Base-by-base conservation (phyloP, 2,797 vertebrate species). In the Coregonus sp. region DNA sequence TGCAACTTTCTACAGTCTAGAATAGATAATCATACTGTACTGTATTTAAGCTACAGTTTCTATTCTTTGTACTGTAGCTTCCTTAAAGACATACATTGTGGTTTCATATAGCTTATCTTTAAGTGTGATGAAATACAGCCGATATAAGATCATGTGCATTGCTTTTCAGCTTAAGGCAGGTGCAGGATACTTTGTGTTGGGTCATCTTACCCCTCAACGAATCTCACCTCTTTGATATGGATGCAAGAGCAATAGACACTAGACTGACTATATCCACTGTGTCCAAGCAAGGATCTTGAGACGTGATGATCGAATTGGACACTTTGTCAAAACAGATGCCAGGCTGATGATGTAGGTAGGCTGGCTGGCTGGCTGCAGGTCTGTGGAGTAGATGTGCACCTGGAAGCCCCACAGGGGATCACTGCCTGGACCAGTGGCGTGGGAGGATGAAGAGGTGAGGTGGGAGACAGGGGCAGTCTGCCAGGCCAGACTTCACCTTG, bases 141-240 rank as follows among this genome's bases (percentile, higher is more conserved):
- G 0, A 18, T n/a, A 78, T 61, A 2, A 73, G 15, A 83, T 86
- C 25, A 71, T 73, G 77, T 61, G 52, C 77, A 12, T 47, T 51
- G 56, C 65, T 83, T 83, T 81, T 59, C 71, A 73, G 75, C 40
- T 47, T 47, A 9, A 47, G 40, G 75, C 76, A 73, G 84, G 40
- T 76, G 51, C 77, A 31, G 80, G 20, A 50, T 25, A 63, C 54
- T 65, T 35, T 25, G 9, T 71, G 77, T 79, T 81, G 69, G 18
- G 72, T 68, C 77, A 89, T 81, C 40, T 47, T 47, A 47, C 40
- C 40, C 9, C 9, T 96, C 96, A 96, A 88, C 94, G 93, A 94
- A 97, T 95, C 96, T 52, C 59, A 80, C 78, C 76, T 84, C 96
- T 96, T 87, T 81, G 61, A 75, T 75, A 80, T 68, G 73, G 82